Evolutionary conservation across 1,140 invertebrate species (phyloP).

Genomic region (Pogonomyrmex barbatus): DNA sequence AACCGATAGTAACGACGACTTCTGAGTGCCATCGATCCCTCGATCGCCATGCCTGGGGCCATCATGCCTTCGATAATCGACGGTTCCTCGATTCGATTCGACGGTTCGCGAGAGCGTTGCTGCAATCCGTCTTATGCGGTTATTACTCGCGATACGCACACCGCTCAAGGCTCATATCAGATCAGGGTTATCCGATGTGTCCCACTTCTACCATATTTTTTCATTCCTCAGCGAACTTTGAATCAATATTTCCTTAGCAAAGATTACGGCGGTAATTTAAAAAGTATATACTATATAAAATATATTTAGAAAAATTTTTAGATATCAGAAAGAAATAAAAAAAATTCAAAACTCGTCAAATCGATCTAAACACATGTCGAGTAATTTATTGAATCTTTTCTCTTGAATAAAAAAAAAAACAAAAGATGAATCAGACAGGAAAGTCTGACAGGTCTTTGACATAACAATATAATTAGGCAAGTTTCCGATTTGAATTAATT

Average conservation of each 20-base stretch:
- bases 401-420: neutral
- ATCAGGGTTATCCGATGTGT: neutral
- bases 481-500: slow-evolving; percentile 9
- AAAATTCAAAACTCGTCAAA: neutral
- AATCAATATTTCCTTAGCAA: neutral
- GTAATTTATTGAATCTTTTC: slow-evolving; percentile 22
- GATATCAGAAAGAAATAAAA: neutral
- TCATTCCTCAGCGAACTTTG: neutral
- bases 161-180: neutral
- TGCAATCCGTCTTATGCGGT: neutral
- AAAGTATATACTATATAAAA: neutral
- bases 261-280: neutral
- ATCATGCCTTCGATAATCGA: slow-evolving; percentile 39
- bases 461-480: neutral
- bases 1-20: slow-evolving; percentile 52
- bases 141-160: slow-evolving; percentile 35
- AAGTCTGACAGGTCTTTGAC: slow-evolving; percentile 22
- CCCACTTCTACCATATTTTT: slow-evolving; percentile 14
- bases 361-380: neutral
- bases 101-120: slow-evolving; percentile 20
- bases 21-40: slow-evolving; percentile 44
- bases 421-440: slow-evolving; percentile 10
- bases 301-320: neutral
- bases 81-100: slow-evolving; percentile 26
- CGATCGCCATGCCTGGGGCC: slow-evolving; percentile 40